These are phyloP conservation scores for Microplitis mediator DNA, from an alignment of 1,140 invertebrate genomes.

Conservation along the genomic window DNA sequence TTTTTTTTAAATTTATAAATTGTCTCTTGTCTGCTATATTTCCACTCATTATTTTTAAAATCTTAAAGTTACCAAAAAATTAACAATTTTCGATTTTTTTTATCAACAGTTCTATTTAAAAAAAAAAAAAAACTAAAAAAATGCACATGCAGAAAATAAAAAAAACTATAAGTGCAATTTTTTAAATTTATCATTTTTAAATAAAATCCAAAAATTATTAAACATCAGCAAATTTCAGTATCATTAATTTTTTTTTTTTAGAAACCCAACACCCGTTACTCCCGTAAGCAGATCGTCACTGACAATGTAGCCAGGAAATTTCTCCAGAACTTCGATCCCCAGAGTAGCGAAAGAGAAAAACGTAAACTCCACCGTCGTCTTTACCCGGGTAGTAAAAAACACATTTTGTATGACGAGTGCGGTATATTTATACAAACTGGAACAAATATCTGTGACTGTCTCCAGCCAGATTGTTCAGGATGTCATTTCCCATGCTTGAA, in stretches of 20 bases:
- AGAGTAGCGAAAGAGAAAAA: slow-evolving; percentile 57
- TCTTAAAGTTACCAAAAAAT: too few relatives aligned
- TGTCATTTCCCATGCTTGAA: slow-evolving; percentile 82
- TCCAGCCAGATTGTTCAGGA: slow-evolving; percentile 72
- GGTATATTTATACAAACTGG: slow-evolving; percentile 61
- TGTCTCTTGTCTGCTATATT: too few relatives aligned
- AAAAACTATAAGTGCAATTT: too few relatives aligned
- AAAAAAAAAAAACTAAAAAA: too few relatives aligned
- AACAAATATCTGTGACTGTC: slow-evolving; percentile 79
- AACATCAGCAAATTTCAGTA: background rate
- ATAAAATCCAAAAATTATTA: too few relatives aligned
- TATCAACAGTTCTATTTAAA: too few relatives aligned
- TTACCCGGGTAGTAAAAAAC: slow-evolving; percentile 47
- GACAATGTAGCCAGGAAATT: slow-evolving; percentile 53
- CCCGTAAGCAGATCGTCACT: slow-evolving; percentile 34
- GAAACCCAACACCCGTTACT: slow-evolving; percentile 38
- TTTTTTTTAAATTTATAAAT: too few relatives aligned
- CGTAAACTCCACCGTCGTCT: slow-evolving; percentile 56
- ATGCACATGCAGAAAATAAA: too few relatives aligned
- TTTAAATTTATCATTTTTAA: too few relatives aligned
- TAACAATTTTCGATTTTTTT: too few relatives aligned
- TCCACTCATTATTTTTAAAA: too few relatives aligned
- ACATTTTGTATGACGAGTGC: slow-evolving; percentile 53
- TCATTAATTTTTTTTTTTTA: slow-evolving; percentile 23
- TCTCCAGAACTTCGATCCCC: slow-evolving; percentile 57